Conservation (phyloP, 37 sponge, comb jelly and placozoan species). For the Crambe crambe region DNA sequence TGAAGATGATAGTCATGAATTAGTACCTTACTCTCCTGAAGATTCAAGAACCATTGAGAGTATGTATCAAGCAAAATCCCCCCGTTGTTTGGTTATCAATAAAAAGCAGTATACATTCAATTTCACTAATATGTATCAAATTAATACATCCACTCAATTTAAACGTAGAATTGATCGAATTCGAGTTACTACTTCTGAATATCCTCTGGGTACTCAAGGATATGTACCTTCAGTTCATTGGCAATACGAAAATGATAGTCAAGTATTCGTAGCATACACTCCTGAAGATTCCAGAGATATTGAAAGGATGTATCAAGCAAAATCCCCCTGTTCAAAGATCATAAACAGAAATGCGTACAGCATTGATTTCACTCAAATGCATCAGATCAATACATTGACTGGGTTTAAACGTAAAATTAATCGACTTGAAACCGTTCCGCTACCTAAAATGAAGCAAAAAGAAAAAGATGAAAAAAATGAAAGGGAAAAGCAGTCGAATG, state of each 20-base stretch:
- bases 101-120: slow-evolving; percentile 38
- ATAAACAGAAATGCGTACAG: too few relatives aligned
- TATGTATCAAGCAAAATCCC: slow-evolving; percentile 27
- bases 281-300: too few relatives aligned
- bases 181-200: too few relatives aligned
- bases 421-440: not conserved
- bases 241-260: not conserved
- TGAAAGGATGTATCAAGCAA: too few relatives aligned
- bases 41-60: slow-evolving; percentile 48
- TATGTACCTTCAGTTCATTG: too few relatives aligned
- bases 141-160: slow-evolving; percentile 32
- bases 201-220: too few relatives aligned
- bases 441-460: not conserved
- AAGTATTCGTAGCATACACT: not conserved
- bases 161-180: slow-evolving; percentile 22
- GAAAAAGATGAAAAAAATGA: not conserved
- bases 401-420: too few relatives aligned
- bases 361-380: too few relatives aligned
- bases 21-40: slow-evolving; percentile 33
- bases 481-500: not conserved
- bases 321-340: too few relatives aligned
- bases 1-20: slow-evolving; percentile 20
- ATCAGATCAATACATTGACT: too few relatives aligned
- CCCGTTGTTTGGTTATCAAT: slow-evolving; percentile 27
- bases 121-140: slow-evolving; percentile 54